These are phyloP conservation scores for Oryzias curvinotus DNA, from an alignment of 2,113 vertebrate genomes.

Conservation along the genomic window DNA sequence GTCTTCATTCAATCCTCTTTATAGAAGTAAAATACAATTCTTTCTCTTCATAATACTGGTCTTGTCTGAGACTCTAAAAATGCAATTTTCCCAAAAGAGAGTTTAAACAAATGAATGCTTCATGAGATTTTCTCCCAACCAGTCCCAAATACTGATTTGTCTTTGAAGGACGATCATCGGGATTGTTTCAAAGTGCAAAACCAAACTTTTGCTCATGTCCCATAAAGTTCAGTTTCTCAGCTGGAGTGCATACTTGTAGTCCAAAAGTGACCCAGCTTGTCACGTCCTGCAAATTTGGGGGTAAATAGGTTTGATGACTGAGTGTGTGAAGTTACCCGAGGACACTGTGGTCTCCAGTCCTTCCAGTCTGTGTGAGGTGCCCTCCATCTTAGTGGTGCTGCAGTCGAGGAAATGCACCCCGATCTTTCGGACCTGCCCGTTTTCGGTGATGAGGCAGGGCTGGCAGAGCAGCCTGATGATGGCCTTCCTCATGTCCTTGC, in stretches of 20 bases:
- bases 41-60: conserved; percentile 32
- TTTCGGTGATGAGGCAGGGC: conserved; percentile 65
- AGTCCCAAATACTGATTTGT: conserved; percentile 7
- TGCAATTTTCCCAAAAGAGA: not conserved
- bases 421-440: conserved; percentile 70
- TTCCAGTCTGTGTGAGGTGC: conserved; percentile 77
- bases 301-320: conserved; percentile 73
- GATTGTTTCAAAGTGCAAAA: conserved; percentile 29
- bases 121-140: conserved; percentile 17
- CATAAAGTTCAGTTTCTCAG: conserved; percentile 5
- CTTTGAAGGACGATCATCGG: not conserved
- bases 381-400: conserved; percentile 81
- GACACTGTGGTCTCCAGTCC: conserved; percentile 78
- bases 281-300: conserved; percentile 69
- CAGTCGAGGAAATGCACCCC: conserved; percentile 80
- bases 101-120: conserved; percentile 10
- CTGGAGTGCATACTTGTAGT: not conserved
- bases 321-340: conserved; percentile 76
- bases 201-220: not conserved
- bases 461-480: conserved; percentile 83
- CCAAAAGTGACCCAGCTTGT: conserved; percentile 12
- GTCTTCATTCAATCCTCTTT: conserved; percentile 10
- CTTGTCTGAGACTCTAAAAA: conserved; percentile 19
- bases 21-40: not conserved
- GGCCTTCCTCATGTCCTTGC: conserved; percentile 84